Percentiles rank a stretch among this genome's conserved stretches.
Conservation (phyloP, 2,888 invertebrate genomes). For the Anaspis maculata region DNA sequence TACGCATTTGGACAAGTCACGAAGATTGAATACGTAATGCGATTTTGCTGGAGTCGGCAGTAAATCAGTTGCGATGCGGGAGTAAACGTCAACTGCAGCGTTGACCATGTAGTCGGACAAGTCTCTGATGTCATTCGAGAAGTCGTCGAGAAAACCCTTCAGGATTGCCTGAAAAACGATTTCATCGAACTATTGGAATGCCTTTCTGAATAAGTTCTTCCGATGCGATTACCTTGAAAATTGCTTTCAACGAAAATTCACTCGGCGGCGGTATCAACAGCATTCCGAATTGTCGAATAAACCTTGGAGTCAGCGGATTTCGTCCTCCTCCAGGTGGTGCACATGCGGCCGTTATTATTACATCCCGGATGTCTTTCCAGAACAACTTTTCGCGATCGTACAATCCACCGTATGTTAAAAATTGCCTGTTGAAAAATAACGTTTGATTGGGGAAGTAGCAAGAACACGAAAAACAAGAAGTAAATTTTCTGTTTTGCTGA, state of each 20-base stretch:
- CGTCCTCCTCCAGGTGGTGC: slow-evolving; percentile 88
- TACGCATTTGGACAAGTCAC: slow-evolving; percentile 83
- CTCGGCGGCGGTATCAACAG: slow-evolving; percentile 75
- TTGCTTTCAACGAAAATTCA: slow-evolving; percentile 65
- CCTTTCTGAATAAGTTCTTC: no score
- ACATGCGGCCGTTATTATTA: slow-evolving; percentile 75
- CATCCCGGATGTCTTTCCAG: slow-evolving; percentile 82
- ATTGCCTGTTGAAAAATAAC: slow-evolving; percentile 51
- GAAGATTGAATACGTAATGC: slow-evolving; percentile 87
- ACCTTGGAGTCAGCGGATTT: slow-evolving; percentile 75
- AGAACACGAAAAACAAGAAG: no score
- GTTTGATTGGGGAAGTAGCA: no score
- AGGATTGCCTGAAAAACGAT: slow-evolving; percentile 54
- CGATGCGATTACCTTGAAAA: slow-evolving; percentile 61
- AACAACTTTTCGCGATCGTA: slow-evolving; percentile 83
- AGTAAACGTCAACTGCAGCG: slow-evolving; percentile 78
- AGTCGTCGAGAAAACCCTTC: slow-evolving; percentile 70
- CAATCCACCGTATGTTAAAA: slow-evolving; percentile 68
- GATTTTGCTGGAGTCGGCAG: slow-evolving; percentile 87
- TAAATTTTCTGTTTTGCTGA: no score
- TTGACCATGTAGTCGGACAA: slow-evolving; percentile 66
- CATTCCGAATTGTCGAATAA: slow-evolving; percentile 83
- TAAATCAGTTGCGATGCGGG: slow-evolving; percentile 67
- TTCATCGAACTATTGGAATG: not conserved
- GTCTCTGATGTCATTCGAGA: slow-evolving; percentile 59